phyloP scores from a whole-genome alignment of 2,113 vertebrate genomes.

The Oryzias javanicus region DNA sequence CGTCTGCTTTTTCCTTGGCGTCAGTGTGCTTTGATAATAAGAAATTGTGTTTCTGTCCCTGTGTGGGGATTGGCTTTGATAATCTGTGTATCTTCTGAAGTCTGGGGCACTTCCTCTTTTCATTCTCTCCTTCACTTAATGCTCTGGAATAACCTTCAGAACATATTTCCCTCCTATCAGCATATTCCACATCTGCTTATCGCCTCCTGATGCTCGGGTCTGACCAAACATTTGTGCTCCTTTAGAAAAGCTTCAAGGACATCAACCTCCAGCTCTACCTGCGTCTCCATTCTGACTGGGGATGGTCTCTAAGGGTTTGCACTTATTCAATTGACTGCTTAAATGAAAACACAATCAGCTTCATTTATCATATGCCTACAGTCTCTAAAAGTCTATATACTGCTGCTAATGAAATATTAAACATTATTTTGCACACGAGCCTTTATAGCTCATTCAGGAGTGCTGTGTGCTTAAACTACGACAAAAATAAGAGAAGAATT shows the following conservation, averaged over 20 bases:
- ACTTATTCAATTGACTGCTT: conserved; percentile 48
- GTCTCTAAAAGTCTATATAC: conserved; percentile 24
- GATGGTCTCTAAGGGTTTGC: conserved; percentile 34
- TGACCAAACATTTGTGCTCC: conserved; percentile 40
- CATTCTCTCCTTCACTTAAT: conserved; percentile 4
- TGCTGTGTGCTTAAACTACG: conserved; percentile 31
- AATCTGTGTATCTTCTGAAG: conserved; percentile 35
- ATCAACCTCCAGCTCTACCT: conserved; percentile 44
- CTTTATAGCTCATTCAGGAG: conserved; percentile 20
- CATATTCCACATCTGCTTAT: conserved; percentile 49
- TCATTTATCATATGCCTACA: conserved; percentile 41
- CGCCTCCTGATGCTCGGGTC: conserved; percentile 16
- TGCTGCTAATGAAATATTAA: conserved; percentile 54
- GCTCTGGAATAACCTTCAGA: conserved; percentile 42
- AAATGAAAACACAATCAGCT: conserved; percentile 54
- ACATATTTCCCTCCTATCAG: conserved; percentile 40
- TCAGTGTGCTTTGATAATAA: conserved; percentile 39
- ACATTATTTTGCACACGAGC: conserved; percentile 41
- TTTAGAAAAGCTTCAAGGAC: conserved; percentile 46
- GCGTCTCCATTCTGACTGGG: conserved; percentile 25
- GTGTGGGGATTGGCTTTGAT: conserved; percentile 32
- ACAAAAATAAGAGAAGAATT: conserved; percentile 39
- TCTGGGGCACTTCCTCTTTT: conserved; percentile 18
- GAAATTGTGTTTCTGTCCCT: conserved; percentile 21
- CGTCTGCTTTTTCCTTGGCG: conserved; percentile 27